Percentiles rank a stretch among this genome's conserved stretches.
Evolutionary conservation across 2,797 vertebrate species (phyloP).

Genomic region (Xyrichtys novacula): DNA sequence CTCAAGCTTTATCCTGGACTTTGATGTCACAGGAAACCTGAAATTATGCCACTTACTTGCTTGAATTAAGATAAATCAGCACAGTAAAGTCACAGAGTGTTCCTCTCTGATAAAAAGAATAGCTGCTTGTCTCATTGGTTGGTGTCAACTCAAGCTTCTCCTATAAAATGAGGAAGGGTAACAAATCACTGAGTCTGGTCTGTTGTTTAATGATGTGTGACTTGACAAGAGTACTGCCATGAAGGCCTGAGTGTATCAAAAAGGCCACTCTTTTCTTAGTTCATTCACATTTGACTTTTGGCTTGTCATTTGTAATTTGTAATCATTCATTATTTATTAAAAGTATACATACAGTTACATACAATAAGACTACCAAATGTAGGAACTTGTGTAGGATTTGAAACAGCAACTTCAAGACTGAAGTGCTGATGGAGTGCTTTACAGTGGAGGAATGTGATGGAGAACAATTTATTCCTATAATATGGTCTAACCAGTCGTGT

Average conservation of each 20-base stretch:
- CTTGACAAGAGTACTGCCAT: not conserved
- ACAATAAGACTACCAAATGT: too few relatives aligned
- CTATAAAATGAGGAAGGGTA: not conserved
- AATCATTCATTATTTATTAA: not conserved
- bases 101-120: constrained; percentile 12
- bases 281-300: not conserved
- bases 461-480: too few relatives aligned
- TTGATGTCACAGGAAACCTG: not conserved
- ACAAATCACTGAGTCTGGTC: not conserved
- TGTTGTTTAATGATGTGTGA: not conserved
- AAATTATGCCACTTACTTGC: not conserved
- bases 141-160: constrained; percentile 16
- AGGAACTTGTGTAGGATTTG: too few relatives aligned
- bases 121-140: not conserved
- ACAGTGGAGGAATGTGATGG: too few relatives aligned
- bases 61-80: not conserved
- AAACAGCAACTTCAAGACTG: too few relatives aligned
- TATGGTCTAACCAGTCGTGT: too few relatives aligned
- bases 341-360: not conserved
- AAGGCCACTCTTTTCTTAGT: not conserved
- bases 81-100: not conserved
- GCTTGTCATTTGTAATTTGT: constrained; percentile 2
- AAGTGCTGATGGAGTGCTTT: too few relatives aligned
- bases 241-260: not conserved
- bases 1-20: not conserved